Conservation (phyloP, 1,140 invertebrate genomes). For the Bombus superbus region DNA sequence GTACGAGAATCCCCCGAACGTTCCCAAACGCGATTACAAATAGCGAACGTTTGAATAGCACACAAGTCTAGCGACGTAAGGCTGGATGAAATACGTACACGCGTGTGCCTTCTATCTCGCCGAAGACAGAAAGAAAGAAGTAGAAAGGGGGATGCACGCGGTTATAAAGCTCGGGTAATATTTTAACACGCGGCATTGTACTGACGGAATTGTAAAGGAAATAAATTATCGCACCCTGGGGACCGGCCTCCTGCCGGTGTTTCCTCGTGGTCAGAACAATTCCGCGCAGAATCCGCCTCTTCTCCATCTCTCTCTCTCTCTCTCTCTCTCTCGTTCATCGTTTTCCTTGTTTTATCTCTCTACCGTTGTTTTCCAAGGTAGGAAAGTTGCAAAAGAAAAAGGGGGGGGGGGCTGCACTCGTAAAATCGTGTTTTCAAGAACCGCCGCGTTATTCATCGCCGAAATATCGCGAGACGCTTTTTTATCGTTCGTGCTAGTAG, state of each 20-base stretch:
- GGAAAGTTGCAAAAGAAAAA: constrained; percentile 23
- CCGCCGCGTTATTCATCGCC: constrained; percentile 18
- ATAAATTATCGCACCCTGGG: constrained; percentile 68
- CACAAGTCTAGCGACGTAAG: constrained; percentile 5
- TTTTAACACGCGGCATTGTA: constrained; percentile 73
- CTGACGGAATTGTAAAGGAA: constrained; percentile 71
- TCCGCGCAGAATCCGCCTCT: constrained; percentile 17
- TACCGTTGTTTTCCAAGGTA: not conserved
- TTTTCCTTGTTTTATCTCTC: not conserved
- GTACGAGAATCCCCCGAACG: not conserved
- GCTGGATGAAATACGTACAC: not conserved
- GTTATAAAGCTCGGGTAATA: constrained; percentile 71
- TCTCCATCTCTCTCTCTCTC: not conserved
- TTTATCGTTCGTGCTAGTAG: constrained; percentile 2
- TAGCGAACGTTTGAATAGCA: constrained; percentile 14
- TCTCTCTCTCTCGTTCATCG: not conserved
- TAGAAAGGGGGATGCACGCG: constrained; percentile 13
- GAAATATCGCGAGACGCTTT: not conserved
- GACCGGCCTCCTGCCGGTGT: constrained; percentile 26
- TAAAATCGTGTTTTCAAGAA: constrained; percentile 36
- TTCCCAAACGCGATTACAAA: constrained; percentile 4
- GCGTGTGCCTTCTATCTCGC: constrained; percentile 27
- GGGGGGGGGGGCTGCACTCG: not conserved
- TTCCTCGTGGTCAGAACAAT: constrained; percentile 55
- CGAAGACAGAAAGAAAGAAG: constrained; percentile 12